Conservation (phyloP, 1,140 invertebrate species). For the Marisa cornuarietis region DNA sequence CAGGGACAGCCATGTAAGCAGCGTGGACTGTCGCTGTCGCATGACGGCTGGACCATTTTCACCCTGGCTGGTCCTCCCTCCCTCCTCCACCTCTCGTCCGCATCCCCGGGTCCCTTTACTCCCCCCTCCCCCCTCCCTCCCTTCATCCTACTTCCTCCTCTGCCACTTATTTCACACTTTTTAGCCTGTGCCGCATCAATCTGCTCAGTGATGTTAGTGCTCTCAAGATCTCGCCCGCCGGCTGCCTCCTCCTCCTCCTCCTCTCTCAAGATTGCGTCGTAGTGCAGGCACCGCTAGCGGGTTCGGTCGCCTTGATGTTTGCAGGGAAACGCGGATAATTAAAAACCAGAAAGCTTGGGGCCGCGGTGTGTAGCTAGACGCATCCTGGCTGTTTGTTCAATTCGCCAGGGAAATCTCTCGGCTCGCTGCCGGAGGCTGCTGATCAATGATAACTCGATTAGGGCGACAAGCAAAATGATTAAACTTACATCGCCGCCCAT, state of each 20-base stretch:
- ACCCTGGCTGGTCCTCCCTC: neutral
- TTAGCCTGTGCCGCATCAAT: neutral
- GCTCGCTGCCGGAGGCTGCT: conserved; percentile 16
- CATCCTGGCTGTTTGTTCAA: conserved; percentile 26
- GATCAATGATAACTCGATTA: conserved; percentile 34
- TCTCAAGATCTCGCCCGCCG: neutral
- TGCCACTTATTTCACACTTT: conserved; percentile 1
- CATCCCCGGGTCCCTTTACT: neutral
- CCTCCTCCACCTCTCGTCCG: neutral
- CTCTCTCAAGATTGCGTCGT: neutral
- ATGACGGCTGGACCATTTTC: neutral
- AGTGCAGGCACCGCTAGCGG: neutral
- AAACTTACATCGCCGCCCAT: conserved; percentile 33
- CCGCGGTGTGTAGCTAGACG: conserved; percentile 24
- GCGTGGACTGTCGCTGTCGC: neutral
- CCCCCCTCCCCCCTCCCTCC: neutral
- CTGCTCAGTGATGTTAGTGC: neutral
- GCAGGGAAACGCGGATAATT: neutral
- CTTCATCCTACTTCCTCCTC: neutral
- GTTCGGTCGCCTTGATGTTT: neutral
- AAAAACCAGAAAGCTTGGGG: conserved; percentile 10
- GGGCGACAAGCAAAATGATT: conserved; percentile 35
- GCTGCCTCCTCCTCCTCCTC: neutral
- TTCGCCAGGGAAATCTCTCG: conserved; percentile 30
- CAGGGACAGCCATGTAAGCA: neutral